These are phyloP conservation scores for Drosophila varians DNA, from an alignment of 1,140 invertebrate species.

Conservation along the genomic window DNA sequence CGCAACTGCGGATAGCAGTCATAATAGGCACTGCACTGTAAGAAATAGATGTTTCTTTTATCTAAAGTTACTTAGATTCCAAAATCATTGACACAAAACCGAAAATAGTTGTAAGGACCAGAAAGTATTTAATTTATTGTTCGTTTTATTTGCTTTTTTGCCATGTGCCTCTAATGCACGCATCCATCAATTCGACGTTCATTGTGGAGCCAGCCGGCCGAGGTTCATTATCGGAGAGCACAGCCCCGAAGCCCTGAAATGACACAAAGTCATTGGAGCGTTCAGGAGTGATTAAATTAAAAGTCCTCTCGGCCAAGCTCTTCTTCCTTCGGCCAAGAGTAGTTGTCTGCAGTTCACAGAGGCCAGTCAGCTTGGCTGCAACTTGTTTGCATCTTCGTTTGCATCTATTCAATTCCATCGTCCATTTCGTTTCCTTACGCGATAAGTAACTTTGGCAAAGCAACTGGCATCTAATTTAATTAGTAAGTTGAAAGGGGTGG, in stretches of 20 bases:
- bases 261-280: slow-evolving; percentile 60
- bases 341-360: slow-evolving; percentile 24
- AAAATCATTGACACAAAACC: not conserved
- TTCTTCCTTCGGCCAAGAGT: not conserved
- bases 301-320: slow-evolving; percentile 47
- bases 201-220: not conserved
- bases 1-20: slow-evolving; percentile 21
- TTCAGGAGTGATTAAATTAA: slow-evolving; percentile 66
- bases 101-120: not conserved
- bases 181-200: slow-evolving; percentile 1
- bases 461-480: slow-evolving; percentile 70
- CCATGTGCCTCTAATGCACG: not conserved
- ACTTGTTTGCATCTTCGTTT: slow-evolving; percentile 59
- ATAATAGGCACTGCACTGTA: slow-evolving; percentile 8
- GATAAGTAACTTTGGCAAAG: slow-evolving; percentile 63
- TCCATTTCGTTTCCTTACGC: slow-evolving; percentile 4
- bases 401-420: slow-evolving; percentile 39
- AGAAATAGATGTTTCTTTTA: not conserved
- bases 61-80: too few relatives aligned
- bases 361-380: slow-evolving; percentile 8
- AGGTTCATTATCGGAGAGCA: slow-evolving; percentile 31
- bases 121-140: not conserved
- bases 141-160: not conserved
- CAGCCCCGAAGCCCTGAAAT: slow-evolving; percentile 44
- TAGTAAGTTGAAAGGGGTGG: slow-evolving; percentile 35